Evolutionary conservation across 2,797 vertebrate species (phyloP).

Genomic region (Bucorvus abyssinicus): DNA sequence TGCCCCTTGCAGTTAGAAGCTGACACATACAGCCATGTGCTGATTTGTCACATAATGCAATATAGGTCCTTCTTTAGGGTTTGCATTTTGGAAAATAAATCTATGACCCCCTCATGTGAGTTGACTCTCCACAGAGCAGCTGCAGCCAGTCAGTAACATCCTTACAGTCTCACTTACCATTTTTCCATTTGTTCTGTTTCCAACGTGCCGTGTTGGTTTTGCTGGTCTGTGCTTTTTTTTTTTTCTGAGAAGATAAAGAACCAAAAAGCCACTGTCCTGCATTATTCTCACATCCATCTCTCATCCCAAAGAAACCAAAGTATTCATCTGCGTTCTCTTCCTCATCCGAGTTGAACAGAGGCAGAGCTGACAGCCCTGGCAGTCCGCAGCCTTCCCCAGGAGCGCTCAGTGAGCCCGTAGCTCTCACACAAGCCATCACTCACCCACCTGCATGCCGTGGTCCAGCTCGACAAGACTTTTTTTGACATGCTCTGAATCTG

Average conservation of each 20-base stretch:
- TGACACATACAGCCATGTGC: not conserved
- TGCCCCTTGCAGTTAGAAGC: not conserved
- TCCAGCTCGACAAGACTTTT: not conserved
- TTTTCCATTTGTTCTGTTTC: not conserved
- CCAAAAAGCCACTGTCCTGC: not conserved
- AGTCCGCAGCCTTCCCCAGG: not conserved
- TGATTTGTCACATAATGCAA: not conserved
- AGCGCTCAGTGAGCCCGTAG: not conserved
- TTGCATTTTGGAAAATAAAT: not conserved
- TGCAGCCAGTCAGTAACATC: not conserved
- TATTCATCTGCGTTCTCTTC: not conserved
- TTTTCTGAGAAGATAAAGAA: not conserved
- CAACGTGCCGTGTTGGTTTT: not conserved
- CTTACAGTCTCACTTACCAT: not conserved
- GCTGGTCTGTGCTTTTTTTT: not conserved
- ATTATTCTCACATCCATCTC: not conserved
- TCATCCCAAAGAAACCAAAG: not conserved
- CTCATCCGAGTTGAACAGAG: fast-evolving
- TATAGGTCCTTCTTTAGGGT: not conserved
- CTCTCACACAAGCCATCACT: not conserved
- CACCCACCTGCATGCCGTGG: not conserved
- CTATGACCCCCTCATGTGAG: not conserved
- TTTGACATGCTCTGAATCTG: not conserved
- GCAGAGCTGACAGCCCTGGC: not conserved
- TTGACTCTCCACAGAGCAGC: not conserved